Evolutionary conservation across 2,888 invertebrate genomes (phyloP), one percentile per base, ranked within the genome.

Genomic region (Tricholauxania praeusta): DNA sequence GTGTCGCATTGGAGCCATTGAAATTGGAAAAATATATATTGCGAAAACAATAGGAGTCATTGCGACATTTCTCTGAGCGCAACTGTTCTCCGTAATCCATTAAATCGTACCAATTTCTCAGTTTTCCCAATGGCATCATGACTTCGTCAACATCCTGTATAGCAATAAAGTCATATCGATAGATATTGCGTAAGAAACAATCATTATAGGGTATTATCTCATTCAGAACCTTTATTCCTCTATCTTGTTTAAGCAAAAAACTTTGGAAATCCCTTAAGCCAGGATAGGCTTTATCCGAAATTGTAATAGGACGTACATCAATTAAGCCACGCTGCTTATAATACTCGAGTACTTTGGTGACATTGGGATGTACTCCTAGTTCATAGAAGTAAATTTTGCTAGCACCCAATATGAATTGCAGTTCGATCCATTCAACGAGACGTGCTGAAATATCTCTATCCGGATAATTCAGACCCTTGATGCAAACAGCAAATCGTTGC

Each of bases 191-290:
- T 88, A 97, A 97, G 74, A 97, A 90, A 84, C 97, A 98, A 86
- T 98, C 97, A 86, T 98, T 98, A 89, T 97, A 97, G 7, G 97
- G 96, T 80, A 97, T 94, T 77, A 98, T 89, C 87, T 98, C 97
- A 88, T 97, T 96, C 84, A 96, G 4, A 28, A 28, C 28, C 28
- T 28, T 28, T 28, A 28, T 28, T 93, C n/a, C 97, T 90, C 85
- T 97, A 28, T 97, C 87, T 96, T 94, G 80, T 94, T 86, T 96
- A 96, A 82, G 93, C 93, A 94, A 96, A 88, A 94, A 90, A 86
- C 96, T 95, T 82, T 95, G 94, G 80, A 96, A 92, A 2, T 93
- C 92, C 0, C 94, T 94, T 17, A 93, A 91, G 85, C 96, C 96
- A 0, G 97, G 96, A 82, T 94, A 28, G 28, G 0, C 94, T 0